Evolutionary conservation across 2,888 invertebrate species (phyloP), one percentile per base, ranked within the genome.

Genomic region (Steinernema carpocapsae): DNA sequence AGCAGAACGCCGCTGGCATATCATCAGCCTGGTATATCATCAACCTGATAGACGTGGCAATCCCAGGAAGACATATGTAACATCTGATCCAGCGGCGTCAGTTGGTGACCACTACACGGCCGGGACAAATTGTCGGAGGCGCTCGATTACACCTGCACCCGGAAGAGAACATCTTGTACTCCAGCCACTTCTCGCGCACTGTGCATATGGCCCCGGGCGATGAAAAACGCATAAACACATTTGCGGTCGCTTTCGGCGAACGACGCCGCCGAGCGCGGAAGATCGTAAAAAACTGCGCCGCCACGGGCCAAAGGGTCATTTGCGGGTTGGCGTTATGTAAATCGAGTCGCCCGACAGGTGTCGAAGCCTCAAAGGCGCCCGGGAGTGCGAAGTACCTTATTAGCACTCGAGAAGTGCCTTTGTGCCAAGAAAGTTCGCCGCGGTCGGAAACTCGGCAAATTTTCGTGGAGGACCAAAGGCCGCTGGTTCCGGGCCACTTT

Each of bases 231-330:
- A 64, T 64, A 64, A 64, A 64, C 64, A 64, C 64, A 64, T 64
- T 37, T 32, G 64, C 64, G 32, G 64, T 26, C 64, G 64, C 64
- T 64, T 64, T 64, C 32, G 29, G 64, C 14, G 29, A 64, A 64
- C 6, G 14, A 32, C 64, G 64, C 64, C 64, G 64, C 64, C 64
- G 64, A 48, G 48, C 48, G 48, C 19, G n/a, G 48, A 19, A 64
- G 64, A 64, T 32, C 64, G 64, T 64, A 64, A 64, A 64, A 64
- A 64, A 22, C 37, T 10, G 52, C 24, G 32, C 3, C 64, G 64
- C 64, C 64, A 64, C 64, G 64, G 64, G 64, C 64, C 64, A 37
- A 64, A 64, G n/a, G 64, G 64, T 64, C 64, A 64, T 64, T 64
- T 64, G 64, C 64, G 64, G 64, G 24, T 29, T 29, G 32, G 64